phyloP scores from a whole-genome alignment of 2,888 invertebrate species.

The Scaptodrosophila latifasciaeformis region DNA sequence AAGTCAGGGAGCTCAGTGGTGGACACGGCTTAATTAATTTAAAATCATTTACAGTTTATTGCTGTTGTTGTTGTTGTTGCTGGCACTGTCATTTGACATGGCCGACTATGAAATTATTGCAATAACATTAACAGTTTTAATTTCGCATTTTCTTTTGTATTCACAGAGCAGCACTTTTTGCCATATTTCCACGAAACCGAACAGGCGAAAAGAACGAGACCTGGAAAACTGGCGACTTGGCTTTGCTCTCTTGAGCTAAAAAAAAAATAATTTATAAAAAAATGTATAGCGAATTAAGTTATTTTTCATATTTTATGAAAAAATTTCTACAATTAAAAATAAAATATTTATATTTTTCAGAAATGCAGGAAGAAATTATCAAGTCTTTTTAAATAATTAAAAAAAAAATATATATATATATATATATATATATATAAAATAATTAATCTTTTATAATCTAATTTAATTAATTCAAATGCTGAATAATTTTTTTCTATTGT shows the following conservation, averaged over 20 bases:
- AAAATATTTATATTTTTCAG: not conserved
- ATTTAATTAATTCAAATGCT: too few species aligned
- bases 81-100: not conserved
- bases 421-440: too few species aligned
- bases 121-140: slow-evolving; percentile 1
- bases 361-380: too few species aligned
- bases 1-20: not conserved
- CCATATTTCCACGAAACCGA: not conserved
- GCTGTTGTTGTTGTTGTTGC: not conserved
- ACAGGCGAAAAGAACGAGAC: too few species aligned
- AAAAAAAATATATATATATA: too few species aligned
- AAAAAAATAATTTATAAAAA: slow-evolving; percentile 8
- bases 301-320: too few species aligned
- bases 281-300: too few species aligned
- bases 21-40: slow-evolving; percentile 6
- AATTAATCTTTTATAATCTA: too few species aligned
- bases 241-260: slow-evolving; percentile 25
- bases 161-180: not conserved
- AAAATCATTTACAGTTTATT: slow-evolving; percentile 2
- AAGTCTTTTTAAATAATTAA: too few species aligned
- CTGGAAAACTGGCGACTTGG: too few species aligned
- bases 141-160: slow-evolving; percentile 1
- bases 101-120: too few species aligned
- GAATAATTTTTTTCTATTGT: too few species aligned
- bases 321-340: slow-evolving; percentile 6